Evolutionary conservation across 2,888 invertebrate genomes (phyloP).

Genomic region (Mystacides longicornis): DNA sequence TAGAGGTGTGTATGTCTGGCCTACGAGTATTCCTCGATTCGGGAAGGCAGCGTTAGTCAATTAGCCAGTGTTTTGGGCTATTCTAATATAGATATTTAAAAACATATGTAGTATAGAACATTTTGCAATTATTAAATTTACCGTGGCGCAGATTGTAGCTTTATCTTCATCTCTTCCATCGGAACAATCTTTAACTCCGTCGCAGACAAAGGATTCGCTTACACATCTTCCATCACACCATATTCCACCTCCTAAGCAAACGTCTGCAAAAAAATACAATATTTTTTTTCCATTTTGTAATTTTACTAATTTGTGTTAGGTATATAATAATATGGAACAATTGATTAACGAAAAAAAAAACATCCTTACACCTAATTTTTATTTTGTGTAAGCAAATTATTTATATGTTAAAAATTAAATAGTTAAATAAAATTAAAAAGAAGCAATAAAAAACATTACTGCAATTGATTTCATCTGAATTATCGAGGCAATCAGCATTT

Average conservation of each 20-base stretch:
- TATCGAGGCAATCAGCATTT: conserved; percentile 44
- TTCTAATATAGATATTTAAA: too few species aligned
- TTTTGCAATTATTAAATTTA: conserved; percentile 14
- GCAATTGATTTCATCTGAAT: conserved; percentile 43
- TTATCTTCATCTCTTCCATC: conserved; percentile 58
- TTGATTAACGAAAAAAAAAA: too few species aligned
- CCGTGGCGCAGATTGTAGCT: conserved; percentile 47
- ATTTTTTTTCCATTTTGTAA: not conserved
- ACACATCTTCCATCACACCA: conserved; percentile 54
- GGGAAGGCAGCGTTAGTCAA: too few species aligned
- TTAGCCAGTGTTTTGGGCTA: too few species aligned
- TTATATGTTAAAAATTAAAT: not conserved
- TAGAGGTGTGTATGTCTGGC: too few species aligned
- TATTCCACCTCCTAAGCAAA: conserved; percentile 2
- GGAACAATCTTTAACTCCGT: conserved; percentile 50
- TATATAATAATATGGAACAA: too few species aligned
- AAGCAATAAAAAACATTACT: conserved; percentile 29
- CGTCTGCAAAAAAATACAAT: not conserved
- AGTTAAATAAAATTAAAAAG: not conserved
- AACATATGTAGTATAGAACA: too few species aligned
- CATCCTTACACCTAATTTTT: not conserved
- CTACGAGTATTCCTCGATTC: too few species aligned
- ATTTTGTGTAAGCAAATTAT: not conserved
- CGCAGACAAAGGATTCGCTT: conserved; percentile 52
- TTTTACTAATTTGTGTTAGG: too few species aligned